A percentile compares a stretch with the other conserved stretches of the same genome.
Evolutionary conservation across 1,140 invertebrate species (phyloP).

Genomic region (Ceratina australensis): DNA sequence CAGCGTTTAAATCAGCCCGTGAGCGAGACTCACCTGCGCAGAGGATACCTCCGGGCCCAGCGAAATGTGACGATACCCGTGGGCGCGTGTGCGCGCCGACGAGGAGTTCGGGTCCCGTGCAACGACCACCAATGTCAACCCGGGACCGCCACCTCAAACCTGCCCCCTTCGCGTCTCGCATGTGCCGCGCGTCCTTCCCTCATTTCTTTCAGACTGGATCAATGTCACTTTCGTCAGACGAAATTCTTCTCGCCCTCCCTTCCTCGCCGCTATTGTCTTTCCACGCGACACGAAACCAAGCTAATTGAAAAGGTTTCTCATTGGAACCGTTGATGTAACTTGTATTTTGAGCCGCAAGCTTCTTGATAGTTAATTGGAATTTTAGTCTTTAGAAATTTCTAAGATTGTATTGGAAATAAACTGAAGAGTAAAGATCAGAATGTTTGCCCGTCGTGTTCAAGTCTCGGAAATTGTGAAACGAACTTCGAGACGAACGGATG

Average conservation of each 20-base stretch:
- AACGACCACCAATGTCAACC: slow-evolving; percentile 71
- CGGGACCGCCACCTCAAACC: slow-evolving; percentile 38
- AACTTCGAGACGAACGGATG: neutral
- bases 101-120: slow-evolving; percentile 36
- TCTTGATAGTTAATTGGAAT: neutral
- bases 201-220: slow-evolving; percentile 60
- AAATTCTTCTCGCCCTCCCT: slow-evolving; percentile 13
- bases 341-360: neutral
- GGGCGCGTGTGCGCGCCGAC: slow-evolving; percentile 1
- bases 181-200: slow-evolving; percentile 38
- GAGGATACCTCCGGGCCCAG: neutral
- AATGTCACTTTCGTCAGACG: slow-evolving; percentile 71
- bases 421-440: too few relatives aligned
- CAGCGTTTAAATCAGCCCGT: slow-evolving; percentile 76
- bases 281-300: neutral
- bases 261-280: slow-evolving; percentile 35
- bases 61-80: slow-evolving; percentile 6
- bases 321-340: neutral
- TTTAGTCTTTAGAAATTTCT: too few relatives aligned
- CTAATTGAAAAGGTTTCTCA: slow-evolving; percentile 6
- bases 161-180: neutral
- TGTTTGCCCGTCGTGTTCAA: neutral
- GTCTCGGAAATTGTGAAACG: too few relatives aligned
- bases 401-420: too few relatives aligned
- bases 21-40: slow-evolving; percentile 55